Base-by-base conservation (phyloP, 1,140 invertebrate species). In the Trichonephila clavipes region DNA sequence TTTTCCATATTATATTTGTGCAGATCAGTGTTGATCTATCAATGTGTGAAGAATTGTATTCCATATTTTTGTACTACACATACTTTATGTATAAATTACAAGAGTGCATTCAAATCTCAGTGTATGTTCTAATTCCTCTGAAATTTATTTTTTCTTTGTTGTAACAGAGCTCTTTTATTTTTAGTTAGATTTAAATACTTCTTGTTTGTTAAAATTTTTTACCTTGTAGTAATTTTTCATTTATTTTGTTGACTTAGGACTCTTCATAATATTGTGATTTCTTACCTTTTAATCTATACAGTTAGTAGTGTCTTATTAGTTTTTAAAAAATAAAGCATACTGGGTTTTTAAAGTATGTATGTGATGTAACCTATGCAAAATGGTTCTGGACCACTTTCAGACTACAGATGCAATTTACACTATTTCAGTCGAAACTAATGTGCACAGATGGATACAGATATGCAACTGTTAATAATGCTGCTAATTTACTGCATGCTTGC, bases 371-470 rank as follows among this genome's bases (percentile, higher is more conserved):
- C 34, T 77, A 77, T 77, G 24, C 34, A 64, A 18, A 14, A 40
- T 18, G 34, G 34, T 40, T 77, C 72, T 34, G 72, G 18, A 88
- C 19, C 59, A 88, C 34, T 88, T 88, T 88, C 61, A 19, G 28
- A 88, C 34, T 40, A 85, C 62, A 61, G 77, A 92, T 92, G 90
- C 90, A 92, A 92, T 92, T 92, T 92, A 85, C 81, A 64, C 90
- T 59, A 58, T 77, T 51, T 58, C 72, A 58, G 24, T 85, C 59
- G n/a, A 28, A 62, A 88, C 28, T 58, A 19, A 51, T 91, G 59
- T 91, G 77, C 59, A 91, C 81, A 91, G 44, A 44, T 28, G n/a
- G 24, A 90, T 34, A 61, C 72, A 69, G 16, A 51, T 10, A 92
- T 58, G 82, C 59, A 85, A 86, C 51, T 66, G n/a, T 24, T 90